Conservation (phyloP, 2,113 vertebrate genomes). For the Hystrix cristata region DNA sequence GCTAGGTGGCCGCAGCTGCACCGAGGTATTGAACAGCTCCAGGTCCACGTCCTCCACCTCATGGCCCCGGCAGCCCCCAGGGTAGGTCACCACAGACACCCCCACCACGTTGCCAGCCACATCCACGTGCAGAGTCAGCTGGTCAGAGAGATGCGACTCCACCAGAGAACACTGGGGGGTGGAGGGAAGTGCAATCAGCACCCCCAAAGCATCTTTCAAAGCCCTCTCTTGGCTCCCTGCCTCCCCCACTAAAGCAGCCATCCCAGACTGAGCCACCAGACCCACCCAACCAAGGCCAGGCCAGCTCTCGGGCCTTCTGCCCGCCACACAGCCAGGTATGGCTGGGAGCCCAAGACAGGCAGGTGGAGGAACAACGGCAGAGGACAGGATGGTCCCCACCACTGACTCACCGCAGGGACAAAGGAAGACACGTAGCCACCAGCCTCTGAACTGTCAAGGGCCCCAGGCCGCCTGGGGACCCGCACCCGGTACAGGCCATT, state of each 20-base stretch:
- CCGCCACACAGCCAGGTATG: neutral
- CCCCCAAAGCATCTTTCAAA: neutral
- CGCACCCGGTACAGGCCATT: conserved; percentile 94
- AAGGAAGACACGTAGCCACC: conserved; percentile 92
- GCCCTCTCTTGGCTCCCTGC: neutral
- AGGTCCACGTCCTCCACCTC: conserved; percentile 95
- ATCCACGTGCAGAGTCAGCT: conserved; percentile 93
- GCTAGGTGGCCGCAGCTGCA: conserved; percentile 90
- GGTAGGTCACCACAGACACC: conserved; percentile 93
- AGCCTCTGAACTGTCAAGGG: conserved; percentile 85
- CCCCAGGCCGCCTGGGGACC: conserved; percentile 89
- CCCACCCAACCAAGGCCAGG: neutral
- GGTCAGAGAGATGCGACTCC: conserved; percentile 95
- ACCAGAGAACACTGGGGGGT: conserved; percentile 92
- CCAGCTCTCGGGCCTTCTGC: neutral
- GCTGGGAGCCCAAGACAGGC: accelerated
- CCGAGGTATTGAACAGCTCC: conserved; percentile 94
- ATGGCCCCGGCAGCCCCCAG: conserved; percentile 91
- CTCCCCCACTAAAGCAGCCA: neutral
- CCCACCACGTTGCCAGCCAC: conserved; percentile 93
- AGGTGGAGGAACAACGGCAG: accelerated
- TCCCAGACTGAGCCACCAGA: neutral
- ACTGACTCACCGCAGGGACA: conserved; percentile 92
- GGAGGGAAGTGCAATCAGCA: too few relatives aligned
- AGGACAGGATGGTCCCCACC: accelerated